Percentiles rank a stretch among this genome's conserved stretches.
Evolutionary conservation across 2,888 invertebrate species (phyloP).

Genomic region (Pachliopta kotzebuea): DNA sequence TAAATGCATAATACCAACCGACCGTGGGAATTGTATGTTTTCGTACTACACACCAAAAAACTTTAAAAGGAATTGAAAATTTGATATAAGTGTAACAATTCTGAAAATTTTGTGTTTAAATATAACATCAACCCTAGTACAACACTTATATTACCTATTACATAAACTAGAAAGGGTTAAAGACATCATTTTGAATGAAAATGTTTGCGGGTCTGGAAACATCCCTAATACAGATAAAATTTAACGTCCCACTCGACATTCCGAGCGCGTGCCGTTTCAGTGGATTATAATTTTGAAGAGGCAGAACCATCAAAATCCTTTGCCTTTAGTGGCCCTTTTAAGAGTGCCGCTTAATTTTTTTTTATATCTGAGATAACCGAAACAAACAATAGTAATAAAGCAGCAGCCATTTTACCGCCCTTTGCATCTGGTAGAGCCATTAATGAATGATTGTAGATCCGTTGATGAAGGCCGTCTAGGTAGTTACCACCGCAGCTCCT

Average conservation of each 20-base stretch:
- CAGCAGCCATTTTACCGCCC: neutral
- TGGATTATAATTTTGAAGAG: slow-evolving; percentile 27
- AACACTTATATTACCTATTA: neutral
- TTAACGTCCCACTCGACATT: slow-evolving; percentile 27
- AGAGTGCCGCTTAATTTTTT: slow-evolving; percentile 12
- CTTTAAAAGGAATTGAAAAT: too few relatives aligned
- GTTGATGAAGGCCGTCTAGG: neutral
- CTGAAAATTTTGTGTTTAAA: too few relatives aligned
- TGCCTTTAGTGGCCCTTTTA: slow-evolving; percentile 8
- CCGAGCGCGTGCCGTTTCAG: slow-evolving; percentile 27
- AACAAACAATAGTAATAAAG: neutral
- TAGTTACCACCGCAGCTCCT: too few relatives aligned
- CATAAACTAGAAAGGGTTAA: slow-evolving; percentile 19
- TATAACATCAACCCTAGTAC: neutral
- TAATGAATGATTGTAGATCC: neutral
- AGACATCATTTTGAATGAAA: slow-evolving; percentile 21
- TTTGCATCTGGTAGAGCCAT: too few relatives aligned
- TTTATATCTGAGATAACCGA: neutral
- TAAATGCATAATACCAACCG: neutral
- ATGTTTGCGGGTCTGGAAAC: slow-evolving; percentile 18
- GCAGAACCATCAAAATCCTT: slow-evolving; percentile 22
- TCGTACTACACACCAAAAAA: neutral
- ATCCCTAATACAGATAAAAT: slow-evolving; percentile 29
- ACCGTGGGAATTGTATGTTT: neutral
- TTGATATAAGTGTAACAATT: too few relatives aligned